Conservation (phyloP, 2,797 vertebrate species). For the Pseudotriccus pelzelni region DNA sequence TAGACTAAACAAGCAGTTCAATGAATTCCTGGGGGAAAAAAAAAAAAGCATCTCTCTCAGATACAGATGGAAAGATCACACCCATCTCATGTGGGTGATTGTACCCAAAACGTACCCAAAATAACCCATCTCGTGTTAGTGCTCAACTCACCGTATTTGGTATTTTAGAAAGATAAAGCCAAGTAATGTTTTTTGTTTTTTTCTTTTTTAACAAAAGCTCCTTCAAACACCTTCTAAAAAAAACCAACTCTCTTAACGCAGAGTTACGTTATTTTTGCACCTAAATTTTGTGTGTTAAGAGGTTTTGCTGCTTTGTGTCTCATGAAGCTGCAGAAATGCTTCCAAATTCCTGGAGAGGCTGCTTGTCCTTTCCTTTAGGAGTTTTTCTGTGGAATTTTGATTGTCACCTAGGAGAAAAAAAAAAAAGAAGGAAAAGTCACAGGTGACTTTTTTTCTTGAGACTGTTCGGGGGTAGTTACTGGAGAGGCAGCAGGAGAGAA, state of each 20-base stretch:
- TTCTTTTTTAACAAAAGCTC: not conserved
- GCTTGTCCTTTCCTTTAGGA: constrained; percentile 73
- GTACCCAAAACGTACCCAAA: not conserved
- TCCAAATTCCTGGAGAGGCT: accelerated
- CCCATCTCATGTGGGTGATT: accelerated
- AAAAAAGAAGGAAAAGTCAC: not conserved
- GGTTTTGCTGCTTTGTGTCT: not conserved
- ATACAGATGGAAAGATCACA: not conserved
- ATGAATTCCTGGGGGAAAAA: not conserved
- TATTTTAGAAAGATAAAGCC: constrained; percentile 11
- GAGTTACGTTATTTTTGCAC: not conserved
- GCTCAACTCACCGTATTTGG: not conserved
- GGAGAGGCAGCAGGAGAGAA: not conserved
- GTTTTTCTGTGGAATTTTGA: constrained; percentile 92
- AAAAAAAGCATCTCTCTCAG: not conserved
- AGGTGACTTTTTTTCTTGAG: not conserved
- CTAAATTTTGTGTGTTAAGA: not conserved
- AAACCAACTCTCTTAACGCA: not conserved
- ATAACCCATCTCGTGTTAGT: not conserved
- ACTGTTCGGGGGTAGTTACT: not conserved
- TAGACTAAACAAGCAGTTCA: not conserved
- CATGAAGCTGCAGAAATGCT: not conserved
- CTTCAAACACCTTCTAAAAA: not conserved
- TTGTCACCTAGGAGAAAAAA: constrained; percentile 80
- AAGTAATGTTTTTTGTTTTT: not conserved